These are phyloP conservation scores for Teleopsis dalmanni DNA, from an alignment of 1,140 invertebrate species.

Conservation along the genomic window DNA sequence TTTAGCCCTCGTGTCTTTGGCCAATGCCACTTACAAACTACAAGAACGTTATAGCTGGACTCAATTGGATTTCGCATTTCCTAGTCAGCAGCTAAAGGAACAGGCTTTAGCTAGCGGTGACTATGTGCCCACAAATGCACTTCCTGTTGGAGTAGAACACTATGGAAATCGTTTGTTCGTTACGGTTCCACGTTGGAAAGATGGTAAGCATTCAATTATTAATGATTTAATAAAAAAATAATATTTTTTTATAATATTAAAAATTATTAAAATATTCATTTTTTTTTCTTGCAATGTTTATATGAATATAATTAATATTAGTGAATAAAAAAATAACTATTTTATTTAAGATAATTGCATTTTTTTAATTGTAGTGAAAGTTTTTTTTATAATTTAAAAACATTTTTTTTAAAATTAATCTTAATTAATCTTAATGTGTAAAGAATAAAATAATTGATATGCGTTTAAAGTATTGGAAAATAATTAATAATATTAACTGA, in stretches of 20 bases:
- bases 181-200: constrained; percentile 65
- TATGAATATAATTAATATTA: not conserved
- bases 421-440: not conserved
- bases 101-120: constrained; percentile 56
- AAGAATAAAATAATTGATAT: too few relatives aligned
- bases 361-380: not conserved
- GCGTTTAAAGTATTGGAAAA: too few relatives aligned
- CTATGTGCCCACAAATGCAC: constrained; percentile 62
- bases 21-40: constrained; percentile 49
- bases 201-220: constrained; percentile 45
- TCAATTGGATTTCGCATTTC: constrained; percentile 65
- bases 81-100: constrained; percentile 51
- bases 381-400: not conserved
- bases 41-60: constrained; percentile 67
- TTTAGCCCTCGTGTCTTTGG: not conserved
- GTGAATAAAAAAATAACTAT: not conserved
- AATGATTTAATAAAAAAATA: not conserved
- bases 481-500: too few relatives aligned
- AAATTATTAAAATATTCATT: too few relatives aligned
- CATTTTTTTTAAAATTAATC: not conserved
- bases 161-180: constrained; percentile 71
- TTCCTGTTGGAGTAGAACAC: constrained; percentile 71
- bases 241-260: not conserved
- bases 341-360: not conserved
- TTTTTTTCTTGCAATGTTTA: not conserved